Base-by-base conservation (phyloP, 2,888 invertebrate species). In the Leptopilina syphax region DNA sequence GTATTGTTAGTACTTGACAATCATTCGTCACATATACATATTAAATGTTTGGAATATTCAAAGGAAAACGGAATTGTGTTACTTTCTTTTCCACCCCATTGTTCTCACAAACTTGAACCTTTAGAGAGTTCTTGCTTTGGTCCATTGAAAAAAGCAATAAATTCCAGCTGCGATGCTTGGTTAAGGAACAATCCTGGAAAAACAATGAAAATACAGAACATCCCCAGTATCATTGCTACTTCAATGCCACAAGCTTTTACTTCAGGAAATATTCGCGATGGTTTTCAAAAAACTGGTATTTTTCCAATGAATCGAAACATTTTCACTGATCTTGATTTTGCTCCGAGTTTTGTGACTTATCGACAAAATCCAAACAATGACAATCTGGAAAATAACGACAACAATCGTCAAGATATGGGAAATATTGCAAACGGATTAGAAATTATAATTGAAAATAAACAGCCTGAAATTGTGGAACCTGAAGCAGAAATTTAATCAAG, bases 1-100 rank as follows among this genome's bases (percentile, higher is more conserved):
- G 13, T 83, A 78, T 57, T 82, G 70, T 70, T 77, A 24, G 66
- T 66, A 27, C 73, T 77, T 60, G 78, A 66, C 18, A 84, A 83
- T 83, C 79, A 79, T 76, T 80, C 78, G 87, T 13, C 54, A 54
- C 54, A 9, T 3, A 13, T 54, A 54, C 54, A 54, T 54, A 54
- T 54, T 10, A 54, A 54, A 2, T 54, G 54, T 7, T 54, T 54
- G 9, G 54, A 12, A 7, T 54, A 54, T 54, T 54, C 7, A 0
- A 7, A 54, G 2, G 54, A 54, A 54, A 54, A 54, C 9, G 54
- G 54, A 3, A 54, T 54, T 54, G 9, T 54, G 2, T 54, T 54
- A 13, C 13, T 54, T 3, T 54, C 54, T 54, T 54, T 9, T 54
- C 54, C 54, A 13, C 9, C 9, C 3, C 4, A 54, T 54, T 54